These are phyloP conservation scores for Colaptes auratus DNA, from an alignment of 2,113 vertebrate species.

Conservation along the genomic window DNA sequence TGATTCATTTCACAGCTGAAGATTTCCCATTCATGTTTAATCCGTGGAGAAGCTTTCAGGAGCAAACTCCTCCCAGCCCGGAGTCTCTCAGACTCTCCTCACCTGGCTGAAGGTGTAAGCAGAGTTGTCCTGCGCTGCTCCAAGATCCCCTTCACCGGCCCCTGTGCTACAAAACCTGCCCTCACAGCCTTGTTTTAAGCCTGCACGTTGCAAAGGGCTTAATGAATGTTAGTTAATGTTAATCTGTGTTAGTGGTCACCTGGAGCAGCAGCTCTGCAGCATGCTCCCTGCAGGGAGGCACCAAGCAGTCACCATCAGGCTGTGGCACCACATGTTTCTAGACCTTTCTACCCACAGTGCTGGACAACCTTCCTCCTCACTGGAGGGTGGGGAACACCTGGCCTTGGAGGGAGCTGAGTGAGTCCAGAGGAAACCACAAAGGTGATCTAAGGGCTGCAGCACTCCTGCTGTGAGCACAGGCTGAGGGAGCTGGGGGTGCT, in stretches of 20 bases:
- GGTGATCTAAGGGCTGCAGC: no score
- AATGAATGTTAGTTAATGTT: conserved; percentile 12
- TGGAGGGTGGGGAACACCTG: background rate
- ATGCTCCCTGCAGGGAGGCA: background rate
- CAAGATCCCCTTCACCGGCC: background rate
- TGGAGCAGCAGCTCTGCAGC: background rate
- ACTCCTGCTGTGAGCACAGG: no score
- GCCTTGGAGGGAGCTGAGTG: no score
- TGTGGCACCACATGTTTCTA: fast-evolving
- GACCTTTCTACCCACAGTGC: background rate
- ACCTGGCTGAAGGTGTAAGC: background rate
- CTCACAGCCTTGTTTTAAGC: background rate
- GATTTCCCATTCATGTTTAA: conserved; percentile 23
- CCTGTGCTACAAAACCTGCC: background rate
- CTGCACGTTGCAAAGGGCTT: conserved; percentile 33
- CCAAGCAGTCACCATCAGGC: background rate
- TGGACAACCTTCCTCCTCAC: background rate
- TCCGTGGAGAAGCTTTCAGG: conserved; percentile 9
- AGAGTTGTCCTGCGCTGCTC: background rate
- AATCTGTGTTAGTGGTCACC: background rate
- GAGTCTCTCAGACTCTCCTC: background rate
- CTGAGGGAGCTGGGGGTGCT: no score
- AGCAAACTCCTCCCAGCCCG: conserved; percentile 1
- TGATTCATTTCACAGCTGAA: background rate
- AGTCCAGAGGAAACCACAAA: no score